phyloP scores from a whole-genome alignment of 2,888 invertebrate genomes.

The Schizaphis graminum region DNA sequence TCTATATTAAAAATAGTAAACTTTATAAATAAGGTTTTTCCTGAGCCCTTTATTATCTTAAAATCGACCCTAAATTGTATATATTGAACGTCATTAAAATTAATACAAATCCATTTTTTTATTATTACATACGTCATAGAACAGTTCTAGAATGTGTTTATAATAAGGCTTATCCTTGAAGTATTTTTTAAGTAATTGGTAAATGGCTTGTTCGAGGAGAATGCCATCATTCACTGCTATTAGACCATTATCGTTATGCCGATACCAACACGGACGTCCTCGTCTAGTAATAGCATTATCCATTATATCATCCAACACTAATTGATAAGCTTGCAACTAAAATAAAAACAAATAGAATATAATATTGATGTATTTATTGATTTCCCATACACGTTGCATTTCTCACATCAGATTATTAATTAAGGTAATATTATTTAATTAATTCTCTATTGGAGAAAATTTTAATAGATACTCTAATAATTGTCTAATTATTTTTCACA shows the following conservation, averaged over 20 bases:
- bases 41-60: background rate
- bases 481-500: too few species aligned
- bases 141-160: slow-evolving; percentile 77
- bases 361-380: background rate
- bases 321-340: slow-evolving; percentile 89
- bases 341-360: slow-evolving; percentile 68
- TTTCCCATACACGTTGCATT: background rate
- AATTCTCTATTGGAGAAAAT: too few species aligned
- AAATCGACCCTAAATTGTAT: background rate
- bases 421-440: too few species aligned
- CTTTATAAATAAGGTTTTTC: background rate
- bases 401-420: background rate
- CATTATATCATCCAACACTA: slow-evolving; percentile 93
- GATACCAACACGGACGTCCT: slow-evolving; percentile 93
- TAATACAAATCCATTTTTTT: background rate
- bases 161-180: slow-evolving; percentile 82
- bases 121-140: slow-evolving; percentile 79
- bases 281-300: slow-evolving; percentile 86
- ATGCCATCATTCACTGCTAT: slow-evolving; percentile 90
- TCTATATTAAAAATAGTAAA: background rate
- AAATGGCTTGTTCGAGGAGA: slow-evolving; percentile 84
- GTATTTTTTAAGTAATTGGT: slow-evolving; percentile 82
- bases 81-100: background rate
- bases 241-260: slow-evolving; percentile 76
- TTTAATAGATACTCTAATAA: too few species aligned